These are phyloP conservation scores for Ornithoptera alexandrae DNA, from an alignment of 2,888 invertebrate species.

Conservation along the genomic window DNA sequence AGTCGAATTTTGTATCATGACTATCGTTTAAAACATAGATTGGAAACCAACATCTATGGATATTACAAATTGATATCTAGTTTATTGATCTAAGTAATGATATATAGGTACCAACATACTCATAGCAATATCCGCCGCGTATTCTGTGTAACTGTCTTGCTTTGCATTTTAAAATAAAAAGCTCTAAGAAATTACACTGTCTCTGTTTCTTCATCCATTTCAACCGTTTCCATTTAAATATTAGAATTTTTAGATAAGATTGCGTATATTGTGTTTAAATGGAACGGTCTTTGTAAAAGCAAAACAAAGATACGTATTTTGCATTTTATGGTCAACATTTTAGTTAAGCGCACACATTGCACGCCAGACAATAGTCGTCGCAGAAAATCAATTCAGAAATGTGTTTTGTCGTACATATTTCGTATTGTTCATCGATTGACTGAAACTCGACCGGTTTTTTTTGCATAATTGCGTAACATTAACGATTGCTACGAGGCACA, in stretches of 20 bases:
- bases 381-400: slow-evolving; percentile 46
- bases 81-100: too few species aligned
- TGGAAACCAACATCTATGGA: too few species aligned
- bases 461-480: slow-evolving; percentile 71
- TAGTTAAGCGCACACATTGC: slow-evolving; percentile 43
- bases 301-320: slow-evolving; percentile 35
- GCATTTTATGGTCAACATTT: slow-evolving; percentile 44
- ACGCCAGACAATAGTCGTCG: slow-evolving; percentile 46
- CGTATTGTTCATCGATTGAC: slow-evolving; percentile 44
- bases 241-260: slow-evolving; percentile 10
- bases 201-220: not conserved
- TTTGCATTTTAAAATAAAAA: too few species aligned
- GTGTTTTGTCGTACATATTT: slow-evolving; percentile 40
- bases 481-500: slow-evolving; percentile 57
- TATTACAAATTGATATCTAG: too few species aligned
- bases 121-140: too few species aligned
- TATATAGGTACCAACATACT: too few species aligned
- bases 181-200: not conserved
- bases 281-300: slow-evolving; percentile 18
- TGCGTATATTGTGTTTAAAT: slow-evolving; percentile 17
- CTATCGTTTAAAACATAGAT: too few species aligned
- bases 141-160: too few species aligned
- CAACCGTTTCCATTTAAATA: slow-evolving; percentile 14
- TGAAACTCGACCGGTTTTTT: slow-evolving; percentile 67
- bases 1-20: not conserved